phyloP scores from a whole-genome alignment of 2,797 vertebrate genomes.

The Pantherophis vulpinus region DNA sequence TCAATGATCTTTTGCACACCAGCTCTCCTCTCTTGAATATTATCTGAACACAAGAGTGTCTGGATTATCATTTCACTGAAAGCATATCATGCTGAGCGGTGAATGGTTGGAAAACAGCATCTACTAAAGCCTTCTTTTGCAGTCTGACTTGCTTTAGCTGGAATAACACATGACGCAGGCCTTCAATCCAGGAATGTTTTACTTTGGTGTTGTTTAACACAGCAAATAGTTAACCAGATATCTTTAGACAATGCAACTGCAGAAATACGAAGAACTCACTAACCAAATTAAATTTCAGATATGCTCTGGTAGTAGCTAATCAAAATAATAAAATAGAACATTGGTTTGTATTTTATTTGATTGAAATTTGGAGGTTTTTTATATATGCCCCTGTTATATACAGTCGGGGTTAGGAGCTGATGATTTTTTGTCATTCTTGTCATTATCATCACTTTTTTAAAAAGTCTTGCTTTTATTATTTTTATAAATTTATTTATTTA shows the following conservation, averaged over 20 bases:
- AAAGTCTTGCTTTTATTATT: background rate
- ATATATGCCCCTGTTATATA: background rate
- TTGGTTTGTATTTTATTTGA: constrained; percentile 17
- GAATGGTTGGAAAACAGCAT: no score
- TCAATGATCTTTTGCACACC: no score
- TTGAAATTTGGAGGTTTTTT: background rate
- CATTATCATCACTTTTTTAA: background rate
- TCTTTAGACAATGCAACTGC: constrained; percentile 42
- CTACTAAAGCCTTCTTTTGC: no score
- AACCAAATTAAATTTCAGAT: constrained; percentile 44
- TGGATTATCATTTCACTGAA: no score
- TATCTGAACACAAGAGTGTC: no score
- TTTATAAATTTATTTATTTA: background rate
- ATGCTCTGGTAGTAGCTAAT: constrained; percentile 52
- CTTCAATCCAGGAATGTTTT: no score
- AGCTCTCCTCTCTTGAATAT: no score
- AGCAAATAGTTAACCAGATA: constrained; percentile 51
- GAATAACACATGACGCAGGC: no score
- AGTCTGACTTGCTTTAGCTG: no score
- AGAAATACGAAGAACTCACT: constrained; percentile 54
- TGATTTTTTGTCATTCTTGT: background rate
- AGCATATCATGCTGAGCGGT: no score
- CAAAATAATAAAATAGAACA: constrained; percentile 41
- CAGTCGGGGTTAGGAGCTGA: background rate
- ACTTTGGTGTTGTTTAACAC: constrained; percentile 21